A percentile compares a stretch with the other conserved stretches of the same genome.
These are phyloP conservation scores for Chamaetylas fuelleborni DNA, from an alignment of 2,113 vertebrate genomes.

Conservation along the genomic window DNA sequence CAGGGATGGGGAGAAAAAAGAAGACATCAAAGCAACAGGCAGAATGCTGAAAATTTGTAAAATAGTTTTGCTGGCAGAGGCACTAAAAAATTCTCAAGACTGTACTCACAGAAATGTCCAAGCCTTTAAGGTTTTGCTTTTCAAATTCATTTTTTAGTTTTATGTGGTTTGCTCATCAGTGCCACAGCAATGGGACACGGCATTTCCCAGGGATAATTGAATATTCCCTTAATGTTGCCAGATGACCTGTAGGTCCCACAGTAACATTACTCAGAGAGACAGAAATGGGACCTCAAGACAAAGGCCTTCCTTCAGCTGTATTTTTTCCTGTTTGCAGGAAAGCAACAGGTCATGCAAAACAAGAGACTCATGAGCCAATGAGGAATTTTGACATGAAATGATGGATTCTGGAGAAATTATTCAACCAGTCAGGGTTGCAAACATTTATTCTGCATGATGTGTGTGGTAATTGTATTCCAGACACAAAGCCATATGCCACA, in stretches of 20 bases:
- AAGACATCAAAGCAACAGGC: not conserved
- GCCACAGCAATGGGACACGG: not conserved
- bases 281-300: constrained; percentile 24
- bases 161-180: constrained; percentile 46
- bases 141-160: not conserved
- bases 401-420: not conserved
- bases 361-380: not conserved
- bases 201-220: constrained; percentile 34
- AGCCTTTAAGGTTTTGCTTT: not conserved
- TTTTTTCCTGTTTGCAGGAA: not conserved
- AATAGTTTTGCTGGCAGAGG: not conserved
- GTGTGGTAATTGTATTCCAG: not conserved
- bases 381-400: constrained; percentile 1
- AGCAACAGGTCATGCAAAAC: constrained; percentile 1
- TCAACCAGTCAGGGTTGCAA: not conserved
- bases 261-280: constrained; percentile 43
- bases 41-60: not conserved
- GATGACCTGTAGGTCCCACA: not conserved
- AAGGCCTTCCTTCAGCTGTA: not conserved
- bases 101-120: not conserved
- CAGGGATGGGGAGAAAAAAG: not conserved
- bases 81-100: not conserved
- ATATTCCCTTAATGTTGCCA: constrained; percentile 6
- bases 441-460: not conserved
- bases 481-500: not conserved